phyloP scores from a whole-genome alignment of 2,888 invertebrate species.

The Andrena hattorfiana region DNA sequence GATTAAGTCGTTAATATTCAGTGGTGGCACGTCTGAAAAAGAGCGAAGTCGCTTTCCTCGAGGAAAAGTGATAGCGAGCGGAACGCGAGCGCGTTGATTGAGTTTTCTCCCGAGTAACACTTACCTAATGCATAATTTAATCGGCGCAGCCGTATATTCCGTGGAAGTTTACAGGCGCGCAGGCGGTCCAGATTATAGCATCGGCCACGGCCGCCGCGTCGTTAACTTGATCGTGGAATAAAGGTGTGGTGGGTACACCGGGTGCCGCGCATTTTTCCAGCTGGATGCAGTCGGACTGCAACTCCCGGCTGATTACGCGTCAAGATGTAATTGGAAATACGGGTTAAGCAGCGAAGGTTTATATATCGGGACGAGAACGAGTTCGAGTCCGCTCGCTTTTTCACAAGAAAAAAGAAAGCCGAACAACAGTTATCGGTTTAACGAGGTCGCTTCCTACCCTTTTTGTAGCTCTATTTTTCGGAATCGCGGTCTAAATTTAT shows the following conservation, averaged over 20 bases:
- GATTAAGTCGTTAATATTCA: not conserved
- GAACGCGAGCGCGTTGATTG: constrained; percentile 43
- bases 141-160: constrained; percentile 27
- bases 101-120: constrained; percentile 62
- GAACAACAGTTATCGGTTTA: constrained; percentile 58
- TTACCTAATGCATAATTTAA: constrained; percentile 60
- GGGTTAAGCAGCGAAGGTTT: constrained; percentile 65
- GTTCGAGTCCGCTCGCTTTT: constrained; percentile 42
- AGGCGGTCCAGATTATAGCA: constrained; percentile 38
- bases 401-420: constrained; percentile 45
- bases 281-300: constrained; percentile 47
- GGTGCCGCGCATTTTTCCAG: constrained; percentile 36
- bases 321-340: constrained; percentile 62
- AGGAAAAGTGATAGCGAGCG: constrained; percentile 57
- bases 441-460: constrained; percentile 59
- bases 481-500: constrained; percentile 31
- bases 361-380: constrained; percentile 57
- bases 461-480: constrained; percentile 27
- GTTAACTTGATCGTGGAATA: constrained; percentile 54
- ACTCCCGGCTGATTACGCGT: constrained; percentile 49
- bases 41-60: constrained; percentile 48
- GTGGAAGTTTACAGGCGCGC: constrained; percentile 20
- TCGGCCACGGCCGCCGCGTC: constrained; percentile 12
- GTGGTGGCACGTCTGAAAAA: not conserved
- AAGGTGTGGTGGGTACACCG: constrained; percentile 54